These are phyloP conservation scores for Taphrorychus bicolor DNA, from an alignment of 2,888 invertebrate genomes.

Conservation along the genomic window DNA sequence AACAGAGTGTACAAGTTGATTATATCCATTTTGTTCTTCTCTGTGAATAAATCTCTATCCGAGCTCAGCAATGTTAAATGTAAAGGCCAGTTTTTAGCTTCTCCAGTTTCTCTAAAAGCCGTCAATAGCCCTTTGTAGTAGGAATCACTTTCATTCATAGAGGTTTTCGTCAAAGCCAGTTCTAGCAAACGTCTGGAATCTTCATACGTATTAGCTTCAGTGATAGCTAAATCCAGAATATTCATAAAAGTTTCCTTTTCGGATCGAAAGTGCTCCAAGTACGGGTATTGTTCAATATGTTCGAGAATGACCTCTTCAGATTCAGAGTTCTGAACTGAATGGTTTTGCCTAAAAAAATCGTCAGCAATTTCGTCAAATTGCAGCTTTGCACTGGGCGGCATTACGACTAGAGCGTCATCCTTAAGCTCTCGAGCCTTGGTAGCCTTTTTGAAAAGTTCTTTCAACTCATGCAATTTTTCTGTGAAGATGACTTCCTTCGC, in stretches of 20 bases:
- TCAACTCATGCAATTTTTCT: conserved; percentile 66
- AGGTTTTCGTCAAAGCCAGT: conserved; percentile 46
- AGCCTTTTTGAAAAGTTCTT: conserved; percentile 45
- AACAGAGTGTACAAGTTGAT: conserved; percentile 64
- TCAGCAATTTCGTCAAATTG: conserved; percentile 69
- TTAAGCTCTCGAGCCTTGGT: conserved; percentile 52
- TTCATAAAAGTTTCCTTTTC: conserved; percentile 58
- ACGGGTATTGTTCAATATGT: conserved; percentile 41
- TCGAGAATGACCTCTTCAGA: conserved; percentile 46
- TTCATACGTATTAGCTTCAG: conserved; percentile 50
- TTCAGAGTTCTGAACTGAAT: conserved; percentile 49
- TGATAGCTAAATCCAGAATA: conserved; percentile 55
- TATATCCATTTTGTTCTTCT: neutral
- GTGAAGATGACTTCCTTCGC: conserved; percentile 74
- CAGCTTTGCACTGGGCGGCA: conserved; percentile 64
- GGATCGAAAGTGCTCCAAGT: conserved; percentile 50
- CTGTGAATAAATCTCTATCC: conserved; percentile 11
- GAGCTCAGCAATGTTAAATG: conserved; percentile 50
- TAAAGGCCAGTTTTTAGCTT: conserved; percentile 44
- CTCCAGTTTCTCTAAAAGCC: conserved; percentile 47
- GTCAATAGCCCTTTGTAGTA: no score
- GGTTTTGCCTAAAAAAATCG: conserved; percentile 59
- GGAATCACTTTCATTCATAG: conserved; percentile 43
- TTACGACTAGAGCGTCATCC: conserved; percentile 51
- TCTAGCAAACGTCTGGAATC: conserved; percentile 50